Evolutionary conservation across 2,113 vertebrate species (phyloP).

Genomic region (Ageneiosus marmoratus): DNA sequence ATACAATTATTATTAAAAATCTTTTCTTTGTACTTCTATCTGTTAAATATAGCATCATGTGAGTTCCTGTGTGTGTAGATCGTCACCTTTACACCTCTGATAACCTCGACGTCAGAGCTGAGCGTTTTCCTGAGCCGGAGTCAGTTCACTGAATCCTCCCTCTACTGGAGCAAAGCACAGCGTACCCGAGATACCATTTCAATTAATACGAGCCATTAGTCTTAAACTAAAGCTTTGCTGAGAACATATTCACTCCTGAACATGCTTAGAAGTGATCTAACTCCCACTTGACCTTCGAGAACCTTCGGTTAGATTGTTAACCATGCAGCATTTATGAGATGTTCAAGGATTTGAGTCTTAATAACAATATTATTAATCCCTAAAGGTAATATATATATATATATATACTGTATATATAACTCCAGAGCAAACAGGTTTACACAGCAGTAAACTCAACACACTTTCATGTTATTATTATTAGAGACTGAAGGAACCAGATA

Average conservation of each 20-base stretch:
- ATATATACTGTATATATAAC: no score
- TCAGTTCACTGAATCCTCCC: no score
- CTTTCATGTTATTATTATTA: neutral
- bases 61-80: no score
- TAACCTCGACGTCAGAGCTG: no score
- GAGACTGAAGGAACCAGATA: no score
- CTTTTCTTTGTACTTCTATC: no score
- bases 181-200: conserved; percentile 27
- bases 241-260: conserved; percentile 49
- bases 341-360: conserved; percentile 13
- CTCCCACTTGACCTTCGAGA: conserved; percentile 50
- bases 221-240: conserved; percentile 51
- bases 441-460: neutral
- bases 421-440: neutral
- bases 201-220: conserved; percentile 50
- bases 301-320: conserved; percentile 8
- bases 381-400: neutral
- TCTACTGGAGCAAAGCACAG: conserved; percentile 37
- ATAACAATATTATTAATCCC: neutral
- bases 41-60: no score
- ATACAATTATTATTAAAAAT: no score
- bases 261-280: conserved; percentile 11
- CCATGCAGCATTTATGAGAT: neutral
- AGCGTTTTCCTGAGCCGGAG: no score
- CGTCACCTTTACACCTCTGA: no score